phyloP scores from a whole-genome alignment of 2,113 vertebrate genomes.

The Brienomyrus longianalis region DNA sequence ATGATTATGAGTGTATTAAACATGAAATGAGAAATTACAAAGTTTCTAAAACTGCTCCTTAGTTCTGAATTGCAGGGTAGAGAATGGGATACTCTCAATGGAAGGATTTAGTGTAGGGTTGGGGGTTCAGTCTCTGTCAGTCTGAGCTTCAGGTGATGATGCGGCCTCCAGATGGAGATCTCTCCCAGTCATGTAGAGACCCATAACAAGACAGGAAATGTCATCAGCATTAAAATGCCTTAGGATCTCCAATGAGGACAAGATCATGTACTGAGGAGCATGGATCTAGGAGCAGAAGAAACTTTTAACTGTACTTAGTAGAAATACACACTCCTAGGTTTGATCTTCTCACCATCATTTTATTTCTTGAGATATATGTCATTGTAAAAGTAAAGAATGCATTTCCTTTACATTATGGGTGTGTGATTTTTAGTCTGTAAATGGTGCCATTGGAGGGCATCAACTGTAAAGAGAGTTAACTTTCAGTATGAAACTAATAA shows the following conservation, averaged over 20 bases:
- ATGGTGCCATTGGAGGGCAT: background rate
- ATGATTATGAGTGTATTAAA: background rate
- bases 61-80: background rate
- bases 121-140: background rate
- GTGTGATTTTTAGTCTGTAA: background rate
- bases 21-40: background rate
- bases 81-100: background rate
- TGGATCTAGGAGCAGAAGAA: background rate
- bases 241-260: background rate
- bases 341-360: no score
- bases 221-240: constrained; percentile 2
- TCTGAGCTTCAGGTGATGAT: background rate
- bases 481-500: background rate
- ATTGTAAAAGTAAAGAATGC: background rate
- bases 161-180: background rate
- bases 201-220: background rate
- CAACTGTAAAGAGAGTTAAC: background rate
- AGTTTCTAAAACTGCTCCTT: background rate
- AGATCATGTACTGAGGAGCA: background rate
- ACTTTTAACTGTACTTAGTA: background rate
- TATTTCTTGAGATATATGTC: background rate
- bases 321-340: no score
- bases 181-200: background rate
- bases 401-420: background rate
- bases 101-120: background rate